These are phyloP conservation scores for Drosophila macrospina DNA, from an alignment of 2,888 invertebrate species.

Conservation along the genomic window DNA sequence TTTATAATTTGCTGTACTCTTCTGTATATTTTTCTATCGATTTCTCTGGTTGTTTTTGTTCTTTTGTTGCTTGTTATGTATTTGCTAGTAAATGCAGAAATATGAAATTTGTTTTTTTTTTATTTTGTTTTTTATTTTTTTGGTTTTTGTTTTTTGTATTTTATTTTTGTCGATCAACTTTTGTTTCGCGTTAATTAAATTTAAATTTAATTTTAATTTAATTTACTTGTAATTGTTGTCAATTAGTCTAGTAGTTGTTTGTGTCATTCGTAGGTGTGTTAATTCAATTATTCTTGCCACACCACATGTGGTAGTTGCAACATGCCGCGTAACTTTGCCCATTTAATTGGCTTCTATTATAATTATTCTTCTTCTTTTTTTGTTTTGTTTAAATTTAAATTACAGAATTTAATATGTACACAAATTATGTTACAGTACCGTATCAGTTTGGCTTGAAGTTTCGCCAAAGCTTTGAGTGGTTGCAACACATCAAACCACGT, in stretches of 20 bases:
- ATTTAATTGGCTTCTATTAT: constrained; percentile 9
- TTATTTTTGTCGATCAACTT: constrained; percentile 46
- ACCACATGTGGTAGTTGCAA: not conserved
- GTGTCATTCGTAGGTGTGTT: constrained; percentile 4
- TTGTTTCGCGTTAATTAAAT: constrained; percentile 53
- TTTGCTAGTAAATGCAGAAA: constrained; percentile 82
- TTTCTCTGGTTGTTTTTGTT: constrained; percentile 36
- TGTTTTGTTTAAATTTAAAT: constrained; percentile 51
- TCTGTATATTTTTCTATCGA: constrained; percentile 24
- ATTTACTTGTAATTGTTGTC: constrained; percentile 62
- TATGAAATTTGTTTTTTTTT: constrained; percentile 61
- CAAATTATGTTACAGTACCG: constrained; percentile 75
- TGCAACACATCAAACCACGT: constrained; percentile 35
- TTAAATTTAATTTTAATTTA: constrained; percentile 52
- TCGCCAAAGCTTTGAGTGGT: constrained; percentile 60
- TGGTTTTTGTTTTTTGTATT: constrained; percentile 41
- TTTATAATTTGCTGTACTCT: constrained; percentile 23
- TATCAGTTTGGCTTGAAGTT: constrained; percentile 53
- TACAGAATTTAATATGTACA: constrained; percentile 74
- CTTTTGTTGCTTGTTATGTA: constrained; percentile 45
- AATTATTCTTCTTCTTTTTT: constrained; percentile 10
- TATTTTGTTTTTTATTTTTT: constrained; percentile 33
- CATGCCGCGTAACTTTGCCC: too few relatives aligned
- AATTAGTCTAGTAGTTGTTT: constrained; percentile 75
- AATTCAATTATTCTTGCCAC: constrained; percentile 9